Percentiles rank a stretch among this genome's conserved stretches.
These are phyloP conservation scores for Oncorhynchus clarkii DNA, from an alignment of 2,113 vertebrate species.

Conservation along the genomic window DNA sequence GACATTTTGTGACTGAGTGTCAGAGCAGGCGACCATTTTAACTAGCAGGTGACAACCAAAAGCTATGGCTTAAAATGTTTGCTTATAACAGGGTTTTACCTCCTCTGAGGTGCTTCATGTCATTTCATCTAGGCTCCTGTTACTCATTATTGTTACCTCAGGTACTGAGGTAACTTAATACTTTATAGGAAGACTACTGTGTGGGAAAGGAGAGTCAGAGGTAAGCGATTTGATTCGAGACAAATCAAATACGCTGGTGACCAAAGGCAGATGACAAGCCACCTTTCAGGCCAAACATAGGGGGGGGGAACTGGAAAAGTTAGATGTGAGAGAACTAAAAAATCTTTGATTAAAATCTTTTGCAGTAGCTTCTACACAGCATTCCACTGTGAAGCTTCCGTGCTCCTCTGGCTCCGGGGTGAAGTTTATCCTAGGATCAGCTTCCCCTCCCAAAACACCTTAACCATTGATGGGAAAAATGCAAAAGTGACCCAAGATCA, in stretches of 20 bases:
- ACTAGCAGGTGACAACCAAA: slow-evolving; percentile 10
- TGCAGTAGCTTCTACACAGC: background rate
- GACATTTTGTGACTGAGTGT: slow-evolving; percentile 38
- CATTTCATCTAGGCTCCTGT: slow-evolving; percentile 15
- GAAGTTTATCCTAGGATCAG: background rate
- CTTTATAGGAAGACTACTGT: slow-evolving; percentile 9
- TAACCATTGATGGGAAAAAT: no score
- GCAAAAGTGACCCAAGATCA: no score
- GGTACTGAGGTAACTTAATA: slow-evolving; percentile 26
- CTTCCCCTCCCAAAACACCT: no score
- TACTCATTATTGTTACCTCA: slow-evolving; percentile 1
- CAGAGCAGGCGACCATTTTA: background rate
- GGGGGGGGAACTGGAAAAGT: slow-evolving; percentile 8
- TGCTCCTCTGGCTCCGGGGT: no score
- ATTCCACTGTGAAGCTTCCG: no score
- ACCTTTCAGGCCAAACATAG: background rate
- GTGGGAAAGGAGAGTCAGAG: background rate
- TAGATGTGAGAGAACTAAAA: slow-evolving; percentile 16
- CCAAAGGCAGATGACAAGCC: slow-evolving; percentile 15
- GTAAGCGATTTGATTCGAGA: slow-evolving; percentile 2
- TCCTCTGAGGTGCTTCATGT: slow-evolving; percentile 1
- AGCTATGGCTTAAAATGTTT: no score
- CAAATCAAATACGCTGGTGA: background rate
- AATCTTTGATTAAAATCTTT: background rate
- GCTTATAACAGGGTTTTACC: background rate